Conservation (phyloP, 2,888 invertebrate species). For the Vesta saturnalis region DNA sequence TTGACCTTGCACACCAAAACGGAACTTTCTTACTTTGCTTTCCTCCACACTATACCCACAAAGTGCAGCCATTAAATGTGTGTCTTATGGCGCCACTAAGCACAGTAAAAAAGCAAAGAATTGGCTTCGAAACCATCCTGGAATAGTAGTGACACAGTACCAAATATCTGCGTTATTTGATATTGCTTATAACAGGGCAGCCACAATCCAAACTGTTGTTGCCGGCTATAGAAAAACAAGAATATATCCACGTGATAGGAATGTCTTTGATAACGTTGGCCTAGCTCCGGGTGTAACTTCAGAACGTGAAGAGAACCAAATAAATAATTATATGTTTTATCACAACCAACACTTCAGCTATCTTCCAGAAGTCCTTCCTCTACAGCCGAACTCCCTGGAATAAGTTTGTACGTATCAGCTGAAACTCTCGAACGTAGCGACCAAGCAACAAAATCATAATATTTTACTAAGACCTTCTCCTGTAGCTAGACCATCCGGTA, state of each 20-base stretch:
- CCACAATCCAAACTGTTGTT: conserved; percentile 4
- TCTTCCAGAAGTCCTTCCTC: too few relatives aligned
- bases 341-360: too few relatives aligned
- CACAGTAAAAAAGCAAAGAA: background rate
- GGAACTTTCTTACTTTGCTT: conserved; percentile 11
- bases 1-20: conserved; percentile 23
- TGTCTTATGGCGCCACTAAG: conserved; percentile 8
- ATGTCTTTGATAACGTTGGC: background rate
- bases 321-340: too few relatives aligned
- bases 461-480: too few relatives aligned
- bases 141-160: conserved; percentile 10
- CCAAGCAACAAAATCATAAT: too few relatives aligned
- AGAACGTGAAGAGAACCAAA: background rate
- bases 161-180: background rate
- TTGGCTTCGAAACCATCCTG: conserved; percentile 6
- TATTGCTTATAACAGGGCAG: conserved; percentile 11
- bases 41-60: background rate
- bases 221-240: conserved; percentile 20
- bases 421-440: too few relatives aligned
- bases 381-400: too few relatives aligned
- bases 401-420: too few relatives aligned
- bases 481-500: too few relatives aligned
- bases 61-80: background rate
- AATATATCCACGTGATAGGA: background rate
- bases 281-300: background rate